A percentile compares a stretch with the other conserved stretches of the same genome.
These are phyloP conservation scores for Tragelaphus strepsiceros DNA, from an alignment of 2,113 vertebrate genomes.

Conservation along the genomic window DNA sequence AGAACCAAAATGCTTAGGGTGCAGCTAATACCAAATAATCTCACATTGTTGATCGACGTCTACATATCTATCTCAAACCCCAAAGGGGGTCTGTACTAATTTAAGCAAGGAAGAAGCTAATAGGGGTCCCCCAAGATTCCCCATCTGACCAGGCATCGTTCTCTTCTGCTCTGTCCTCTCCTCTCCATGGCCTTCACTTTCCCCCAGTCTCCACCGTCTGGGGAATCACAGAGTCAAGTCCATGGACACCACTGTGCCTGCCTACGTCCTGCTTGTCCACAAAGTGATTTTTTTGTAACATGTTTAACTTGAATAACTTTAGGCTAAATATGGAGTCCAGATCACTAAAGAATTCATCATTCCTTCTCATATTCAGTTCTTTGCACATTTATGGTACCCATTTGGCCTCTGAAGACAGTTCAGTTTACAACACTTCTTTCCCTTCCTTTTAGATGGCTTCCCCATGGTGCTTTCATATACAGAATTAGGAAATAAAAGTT, in stretches of 20 bases:
- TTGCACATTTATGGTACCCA: background rate
- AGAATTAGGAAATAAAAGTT: background rate
- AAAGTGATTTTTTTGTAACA: background rate
- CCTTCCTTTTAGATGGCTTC: background rate
- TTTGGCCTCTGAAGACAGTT: background rate
- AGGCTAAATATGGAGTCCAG: background rate
- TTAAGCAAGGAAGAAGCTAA: background rate
- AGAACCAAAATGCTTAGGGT: background rate
- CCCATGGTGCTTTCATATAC: background rate
- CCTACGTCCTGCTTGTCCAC: background rate
- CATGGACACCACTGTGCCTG: background rate
- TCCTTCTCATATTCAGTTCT: background rate
- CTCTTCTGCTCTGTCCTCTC: background rate
- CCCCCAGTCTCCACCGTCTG: background rate
- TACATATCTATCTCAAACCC: background rate
- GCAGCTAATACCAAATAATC: background rate
- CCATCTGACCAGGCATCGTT: background rate
- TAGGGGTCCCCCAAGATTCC: background rate
- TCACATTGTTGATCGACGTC: accelerated
- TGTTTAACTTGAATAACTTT: background rate
- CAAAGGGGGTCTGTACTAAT: background rate
- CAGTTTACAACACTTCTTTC: background rate
- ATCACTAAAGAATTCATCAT: background rate
- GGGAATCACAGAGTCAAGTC: background rate
- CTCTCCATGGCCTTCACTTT: background rate